Evolutionary conservation across 1,140 invertebrate species (phyloP).

Genomic region (Anastatus disparis): DNA sequence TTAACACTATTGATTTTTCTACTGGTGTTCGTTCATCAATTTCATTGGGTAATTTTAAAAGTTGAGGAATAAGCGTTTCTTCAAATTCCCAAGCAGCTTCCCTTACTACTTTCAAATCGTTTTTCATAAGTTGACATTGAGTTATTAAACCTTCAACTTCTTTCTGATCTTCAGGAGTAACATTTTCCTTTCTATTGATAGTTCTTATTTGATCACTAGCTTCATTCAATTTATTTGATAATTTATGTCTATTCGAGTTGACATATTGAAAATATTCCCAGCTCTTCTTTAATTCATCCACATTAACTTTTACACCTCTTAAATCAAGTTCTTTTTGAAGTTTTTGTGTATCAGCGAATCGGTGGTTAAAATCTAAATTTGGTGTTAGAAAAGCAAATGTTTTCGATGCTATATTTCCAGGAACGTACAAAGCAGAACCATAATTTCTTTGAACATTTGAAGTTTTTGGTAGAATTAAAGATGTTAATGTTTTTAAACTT

Average conservation of each 20-base stretch:
- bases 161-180: slow-evolving; percentile 55
- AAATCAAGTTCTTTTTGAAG: slow-evolving; percentile 64
- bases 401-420: slow-evolving; percentile 71
- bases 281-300: slow-evolving; percentile 61
- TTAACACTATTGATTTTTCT: slow-evolving; percentile 60
- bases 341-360: slow-evolving; percentile 64
- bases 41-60: slow-evolving; percentile 74
- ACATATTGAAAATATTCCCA: slow-evolving; percentile 69
- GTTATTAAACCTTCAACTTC: slow-evolving; percentile 66
- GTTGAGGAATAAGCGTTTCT: slow-evolving; percentile 68
- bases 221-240: slow-evolving; percentile 59
- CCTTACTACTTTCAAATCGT: slow-evolving; percentile 72
- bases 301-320: slow-evolving; percentile 63
- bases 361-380: slow-evolving; percentile 70
- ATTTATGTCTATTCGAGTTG: slow-evolving; percentile 55
- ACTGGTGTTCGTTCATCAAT: slow-evolving; percentile 73
- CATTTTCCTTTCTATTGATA: slow-evolving; percentile 53
- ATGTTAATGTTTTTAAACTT: slow-evolving; percentile 3
- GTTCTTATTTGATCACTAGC: slow-evolving; percentile 46
- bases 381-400: slow-evolving; percentile 71
- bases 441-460: slow-evolving; percentile 36
- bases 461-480: not conserved
- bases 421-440: slow-evolving; percentile 72
- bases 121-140: slow-evolving; percentile 68
- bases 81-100: slow-evolving; percentile 71